Evolutionary conservation across 2,113 vertebrate species (phyloP).

Genomic region (Trachemys scripta): DNA sequence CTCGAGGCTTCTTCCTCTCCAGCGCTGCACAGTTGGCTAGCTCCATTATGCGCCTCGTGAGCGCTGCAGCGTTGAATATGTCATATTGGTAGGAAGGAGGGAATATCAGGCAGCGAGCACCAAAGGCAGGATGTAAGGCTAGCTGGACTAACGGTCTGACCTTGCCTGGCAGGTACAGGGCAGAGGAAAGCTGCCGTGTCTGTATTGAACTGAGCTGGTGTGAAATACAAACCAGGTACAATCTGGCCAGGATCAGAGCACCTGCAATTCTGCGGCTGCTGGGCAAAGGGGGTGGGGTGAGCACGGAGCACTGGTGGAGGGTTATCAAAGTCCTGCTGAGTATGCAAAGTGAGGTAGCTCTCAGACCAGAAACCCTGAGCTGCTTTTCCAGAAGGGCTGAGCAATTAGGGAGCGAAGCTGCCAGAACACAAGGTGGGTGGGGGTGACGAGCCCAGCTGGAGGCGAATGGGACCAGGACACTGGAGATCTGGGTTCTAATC

Average conservation of each 20-base stretch:
- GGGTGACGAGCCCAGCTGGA: neutral
- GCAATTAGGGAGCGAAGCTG: neutral
- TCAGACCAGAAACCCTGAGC: neutral
- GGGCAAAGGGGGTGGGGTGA: neutral
- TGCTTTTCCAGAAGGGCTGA: neutral
- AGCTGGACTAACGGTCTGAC: too few species aligned
- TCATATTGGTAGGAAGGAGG: neutral
- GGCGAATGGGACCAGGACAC: too few species aligned
- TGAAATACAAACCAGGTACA: neutral
- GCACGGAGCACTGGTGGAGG: neutral
- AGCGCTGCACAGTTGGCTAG: neutral
- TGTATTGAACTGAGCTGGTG: neutral
- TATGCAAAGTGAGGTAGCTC: neutral
- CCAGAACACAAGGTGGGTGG: neutral
- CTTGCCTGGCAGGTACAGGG: neutral
- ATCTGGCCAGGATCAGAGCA: neutral
- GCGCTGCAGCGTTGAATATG: neutral
- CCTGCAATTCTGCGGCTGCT: neutral
- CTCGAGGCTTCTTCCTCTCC: neutral
- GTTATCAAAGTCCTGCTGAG: neutral
- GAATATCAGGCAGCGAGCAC: neutral
- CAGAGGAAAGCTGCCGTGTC: neutral
- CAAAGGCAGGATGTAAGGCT: too few species aligned
- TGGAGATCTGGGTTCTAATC: neutral
- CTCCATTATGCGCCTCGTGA: neutral